Conservation (phyloP, 2,113 vertebrate genomes). For the Fregata magnificens region DNA sequence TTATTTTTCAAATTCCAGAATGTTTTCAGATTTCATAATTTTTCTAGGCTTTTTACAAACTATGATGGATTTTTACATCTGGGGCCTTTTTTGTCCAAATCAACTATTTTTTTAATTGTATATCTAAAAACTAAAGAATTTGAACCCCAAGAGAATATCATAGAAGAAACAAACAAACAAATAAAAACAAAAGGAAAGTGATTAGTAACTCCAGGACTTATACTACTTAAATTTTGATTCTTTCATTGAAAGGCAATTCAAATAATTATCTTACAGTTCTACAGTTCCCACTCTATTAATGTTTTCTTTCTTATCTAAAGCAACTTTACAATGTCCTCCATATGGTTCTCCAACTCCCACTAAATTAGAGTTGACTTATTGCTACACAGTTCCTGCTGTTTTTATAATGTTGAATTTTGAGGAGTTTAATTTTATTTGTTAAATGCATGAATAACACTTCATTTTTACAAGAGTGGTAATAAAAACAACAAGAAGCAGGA, state of each 20-base stretch:
- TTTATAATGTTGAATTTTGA: background rate
- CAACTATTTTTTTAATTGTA: background rate
- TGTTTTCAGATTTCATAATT: background rate
- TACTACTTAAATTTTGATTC: background rate
- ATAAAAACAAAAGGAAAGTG: background rate
- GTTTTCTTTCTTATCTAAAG: background rate
- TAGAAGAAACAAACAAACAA: background rate
- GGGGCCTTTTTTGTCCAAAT: background rate
- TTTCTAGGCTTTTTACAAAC: background rate
- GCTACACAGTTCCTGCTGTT: background rate
- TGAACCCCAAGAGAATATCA: background rate
- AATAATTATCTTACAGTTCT: background rate
- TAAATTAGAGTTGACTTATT: background rate
- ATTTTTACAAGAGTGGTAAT: background rate
- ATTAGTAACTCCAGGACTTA: background rate
- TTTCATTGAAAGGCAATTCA: background rate
- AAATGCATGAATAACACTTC: background rate
- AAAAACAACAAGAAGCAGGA: background rate
- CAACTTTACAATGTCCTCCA: background rate
- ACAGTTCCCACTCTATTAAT: background rate
- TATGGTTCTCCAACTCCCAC: background rate
- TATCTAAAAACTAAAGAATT: background rate
- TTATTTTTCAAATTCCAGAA: background rate
- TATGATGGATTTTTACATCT: background rate
- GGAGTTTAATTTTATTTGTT: background rate